Conservation (phyloP, 2,113 vertebrate genomes). For the Cyprinus carpio region DNA sequence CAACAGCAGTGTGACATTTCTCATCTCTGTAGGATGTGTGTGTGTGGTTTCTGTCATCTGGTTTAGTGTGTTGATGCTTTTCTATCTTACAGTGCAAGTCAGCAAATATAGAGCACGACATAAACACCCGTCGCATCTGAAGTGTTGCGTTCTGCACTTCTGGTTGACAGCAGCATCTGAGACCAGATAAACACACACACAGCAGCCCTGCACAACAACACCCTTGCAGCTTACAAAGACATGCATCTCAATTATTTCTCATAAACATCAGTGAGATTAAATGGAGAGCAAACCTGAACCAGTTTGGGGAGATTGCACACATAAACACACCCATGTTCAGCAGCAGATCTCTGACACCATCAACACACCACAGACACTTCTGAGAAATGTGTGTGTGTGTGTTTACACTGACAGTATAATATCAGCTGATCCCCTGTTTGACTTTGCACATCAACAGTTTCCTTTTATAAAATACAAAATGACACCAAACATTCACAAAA, state of each 20-base stretch:
- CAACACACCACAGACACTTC: constrained; percentile 25
- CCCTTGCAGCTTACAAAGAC: too few species aligned
- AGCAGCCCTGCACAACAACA: too few species aligned
- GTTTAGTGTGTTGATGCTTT: background rate
- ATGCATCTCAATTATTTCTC: background rate
- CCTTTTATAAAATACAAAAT: too few species aligned
- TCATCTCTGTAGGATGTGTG: background rate
- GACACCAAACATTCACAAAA: too few species aligned
- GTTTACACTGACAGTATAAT: too few species aligned
- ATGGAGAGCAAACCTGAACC: background rate
- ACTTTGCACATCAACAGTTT: too few species aligned
- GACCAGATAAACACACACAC: too few species aligned
- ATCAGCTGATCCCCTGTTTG: too few species aligned
- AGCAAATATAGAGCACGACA: background rate
- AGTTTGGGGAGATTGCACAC: background rate
- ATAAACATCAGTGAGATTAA: background rate
- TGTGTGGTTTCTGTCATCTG: background rate
- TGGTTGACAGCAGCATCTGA: too few species aligned
- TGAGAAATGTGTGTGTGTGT: background rate
- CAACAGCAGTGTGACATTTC: background rate
- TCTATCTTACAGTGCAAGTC: background rate
- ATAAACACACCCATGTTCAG: background rate
- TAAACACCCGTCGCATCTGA: too few species aligned
- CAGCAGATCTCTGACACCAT: background rate
- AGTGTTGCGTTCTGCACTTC: too few species aligned